Conservation (phyloP, 2,113 vertebrate genomes). For the Sapayoa aenigma region DNA sequence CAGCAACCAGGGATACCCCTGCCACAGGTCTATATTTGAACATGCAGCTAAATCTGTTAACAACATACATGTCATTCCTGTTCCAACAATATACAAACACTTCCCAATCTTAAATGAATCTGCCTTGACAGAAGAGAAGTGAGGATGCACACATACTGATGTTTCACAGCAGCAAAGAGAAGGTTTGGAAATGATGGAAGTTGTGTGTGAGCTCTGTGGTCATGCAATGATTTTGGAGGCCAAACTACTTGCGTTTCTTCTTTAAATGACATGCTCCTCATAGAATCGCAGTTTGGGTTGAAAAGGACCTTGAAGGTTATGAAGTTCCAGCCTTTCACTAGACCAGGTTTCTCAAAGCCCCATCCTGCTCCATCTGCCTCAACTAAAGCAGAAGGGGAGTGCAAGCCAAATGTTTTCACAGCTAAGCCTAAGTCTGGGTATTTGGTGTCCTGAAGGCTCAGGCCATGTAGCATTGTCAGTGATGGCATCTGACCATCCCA, state of each 20-base stretch:
- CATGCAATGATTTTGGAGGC: fast-evolving
- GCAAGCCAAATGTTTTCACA: background rate
- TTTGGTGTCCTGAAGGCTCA: background rate
- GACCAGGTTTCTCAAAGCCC: background rate
- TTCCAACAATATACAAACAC: background rate
- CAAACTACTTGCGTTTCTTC: background rate
- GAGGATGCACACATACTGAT: background rate
- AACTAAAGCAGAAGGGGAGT: background rate
- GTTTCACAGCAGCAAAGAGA: background rate
- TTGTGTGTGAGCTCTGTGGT: background rate
- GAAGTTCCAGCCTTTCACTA: background rate
- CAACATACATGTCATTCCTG: background rate
- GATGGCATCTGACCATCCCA: background rate
- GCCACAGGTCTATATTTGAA: background rate
- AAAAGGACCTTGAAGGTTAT: background rate
- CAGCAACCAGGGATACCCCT: background rate
- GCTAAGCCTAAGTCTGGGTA: background rate
- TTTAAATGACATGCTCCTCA: background rate
- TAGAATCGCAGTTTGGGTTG: background rate
- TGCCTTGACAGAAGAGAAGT: background rate
- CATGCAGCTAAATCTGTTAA: background rate
- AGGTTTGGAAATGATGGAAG: background rate
- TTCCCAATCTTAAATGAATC: background rate
- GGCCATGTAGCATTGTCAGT: fast-evolving
- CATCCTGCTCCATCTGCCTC: background rate